These are phyloP conservation scores for Leucosticte australis DNA, from an alignment of 2,113 vertebrate species.

Conservation along the genomic window DNA sequence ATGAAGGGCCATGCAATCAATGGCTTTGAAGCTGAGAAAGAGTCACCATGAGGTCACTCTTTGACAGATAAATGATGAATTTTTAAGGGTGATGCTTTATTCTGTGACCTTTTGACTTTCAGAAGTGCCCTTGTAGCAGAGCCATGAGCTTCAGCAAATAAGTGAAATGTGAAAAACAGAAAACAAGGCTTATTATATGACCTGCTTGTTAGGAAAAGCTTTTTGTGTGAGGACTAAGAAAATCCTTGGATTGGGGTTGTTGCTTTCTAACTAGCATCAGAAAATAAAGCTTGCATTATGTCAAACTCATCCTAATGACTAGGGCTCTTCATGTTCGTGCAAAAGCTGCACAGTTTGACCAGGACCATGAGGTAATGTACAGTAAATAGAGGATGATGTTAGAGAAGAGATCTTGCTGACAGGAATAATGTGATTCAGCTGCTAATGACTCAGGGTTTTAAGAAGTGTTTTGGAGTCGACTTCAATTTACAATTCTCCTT, in stretches of 20 bases:
- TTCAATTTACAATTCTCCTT: slow-evolving; percentile 54
- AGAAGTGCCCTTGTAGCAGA: slow-evolving; percentile 42
- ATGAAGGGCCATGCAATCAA: slow-evolving; percentile 66
- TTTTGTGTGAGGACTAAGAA: neutral
- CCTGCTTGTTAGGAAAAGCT: slow-evolving; percentile 8
- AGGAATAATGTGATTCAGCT: slow-evolving; percentile 65
- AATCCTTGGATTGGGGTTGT: neutral
- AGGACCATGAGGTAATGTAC: slow-evolving; percentile 51
- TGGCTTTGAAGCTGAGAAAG: slow-evolving; percentile 60
- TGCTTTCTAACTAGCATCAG: slow-evolving; percentile 24
- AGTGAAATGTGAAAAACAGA: slow-evolving; percentile 40
- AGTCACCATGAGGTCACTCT: slow-evolving; percentile 73
- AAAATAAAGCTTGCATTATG: neutral
- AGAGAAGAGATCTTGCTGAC: slow-evolving; percentile 56
- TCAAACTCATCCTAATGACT: slow-evolving; percentile 16
- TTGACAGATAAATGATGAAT: slow-evolving; percentile 59
- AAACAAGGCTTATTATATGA: slow-evolving; percentile 44
- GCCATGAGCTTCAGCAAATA: slow-evolving; percentile 52
- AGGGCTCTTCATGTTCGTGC: neutral
- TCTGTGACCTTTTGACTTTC: slow-evolving; percentile 67
- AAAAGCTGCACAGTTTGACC: slow-evolving; percentile 38
- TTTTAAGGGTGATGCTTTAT: slow-evolving; percentile 51
- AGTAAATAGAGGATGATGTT: slow-evolving; percentile 57
- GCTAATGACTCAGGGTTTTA: slow-evolving; percentile 67
- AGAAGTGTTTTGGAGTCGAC: slow-evolving; percentile 55